Base-by-base conservation (phyloP, 2,113 vertebrate genomes). In the Stigmatopora nigra region DNA sequence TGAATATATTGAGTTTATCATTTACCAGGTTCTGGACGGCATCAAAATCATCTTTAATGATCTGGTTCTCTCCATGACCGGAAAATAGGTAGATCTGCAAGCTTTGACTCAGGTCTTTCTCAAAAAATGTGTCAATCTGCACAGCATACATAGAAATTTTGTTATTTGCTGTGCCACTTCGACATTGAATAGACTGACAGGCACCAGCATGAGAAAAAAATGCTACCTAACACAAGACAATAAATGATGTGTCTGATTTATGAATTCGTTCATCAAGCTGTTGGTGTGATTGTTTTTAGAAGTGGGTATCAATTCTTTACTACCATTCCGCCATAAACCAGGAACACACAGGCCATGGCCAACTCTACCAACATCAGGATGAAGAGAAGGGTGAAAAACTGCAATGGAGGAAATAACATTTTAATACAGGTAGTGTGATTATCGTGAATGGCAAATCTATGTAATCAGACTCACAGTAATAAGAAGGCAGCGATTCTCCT, bases 401-500 rank as follows among this genome's bases (percentile, higher is more conserved):
- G 76, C 1, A 78, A 13, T 38, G 49, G 20, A 3, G 45, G 5
- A 52, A 49, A 67, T 61, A 25, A 22, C 0, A 15, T 66, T 56
- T 9, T 47, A 46, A 57, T 10, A 19, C 7, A 41, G 38, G 38
- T 8, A 41, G 38, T 41, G 7, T 41, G 38, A 10, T 41, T 41
- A 41, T 41, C 15, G 46, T 52, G 49, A 52, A 10, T 53, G 1
- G 11, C 13, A 20, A 22, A 20, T 10, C 11, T 41, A 41, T 10
- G n/a, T 31, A 5, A 19, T 69, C 2, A 9, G 4, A 72, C 92
- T 92, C 73, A 92, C 92, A 25, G 59, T 86, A 76, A 91, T 84
- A 62, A 93, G 88, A 79, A 92, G 86, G 65, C 90, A 92, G 61
- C 91, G 89, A 74, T 91, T 93, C 68, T 92, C 92, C 80, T 83